Base-by-base conservation (phyloP, 2,113 vertebrate species). In the Struthidea cinerea region DNA sequence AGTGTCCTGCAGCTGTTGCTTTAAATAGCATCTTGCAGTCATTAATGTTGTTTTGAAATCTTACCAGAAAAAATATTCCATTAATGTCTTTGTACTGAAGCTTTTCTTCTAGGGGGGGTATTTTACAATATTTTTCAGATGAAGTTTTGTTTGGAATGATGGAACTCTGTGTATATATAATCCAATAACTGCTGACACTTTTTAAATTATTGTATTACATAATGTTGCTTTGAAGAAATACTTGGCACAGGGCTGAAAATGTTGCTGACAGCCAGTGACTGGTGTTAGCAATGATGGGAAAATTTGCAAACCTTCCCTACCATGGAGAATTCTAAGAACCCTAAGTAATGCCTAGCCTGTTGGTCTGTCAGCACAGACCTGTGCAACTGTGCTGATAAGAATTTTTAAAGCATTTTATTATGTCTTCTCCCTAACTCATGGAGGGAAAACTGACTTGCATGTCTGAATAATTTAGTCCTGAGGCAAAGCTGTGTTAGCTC, bases 41-140 rank as follows among this genome's bases (percentile, higher is more conserved):
- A 73, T 94, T 90, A 82, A 92, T 26, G 52, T 75, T 95, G 42
- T 87, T 95, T 78, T 92, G 61, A 92, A 94, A 75, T 78, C 73
- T 92, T 93, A 68, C 24, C 30, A 90, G 49, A 93, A 81, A 90
- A 94, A 84, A 30, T 23, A 56, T 13, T 95, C n/a, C 33, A 57
- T 83, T 83, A 86, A 49, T 53, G 20, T 71, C 32, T 67, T 87
- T 8, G 2, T 82, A 37, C 32, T 37, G 69, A 84, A 84, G 41
- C 21, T 39, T 60, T 96, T 90, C 47, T 93, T 59, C 42, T 24
- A 27, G 27, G 16, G 49, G 15, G 13, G 27, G 39, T 77, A 24
- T 80, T 88, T 88, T 92, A 37, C 30, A 52, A 6, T 67, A 23
- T 77, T 80, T 80, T 83, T 77, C 50, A 88, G 33, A 19, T 94